Evolutionary conservation across 2,113 vertebrate genomes (phyloP).

Genomic region (Catharus fuscescens): DNA sequence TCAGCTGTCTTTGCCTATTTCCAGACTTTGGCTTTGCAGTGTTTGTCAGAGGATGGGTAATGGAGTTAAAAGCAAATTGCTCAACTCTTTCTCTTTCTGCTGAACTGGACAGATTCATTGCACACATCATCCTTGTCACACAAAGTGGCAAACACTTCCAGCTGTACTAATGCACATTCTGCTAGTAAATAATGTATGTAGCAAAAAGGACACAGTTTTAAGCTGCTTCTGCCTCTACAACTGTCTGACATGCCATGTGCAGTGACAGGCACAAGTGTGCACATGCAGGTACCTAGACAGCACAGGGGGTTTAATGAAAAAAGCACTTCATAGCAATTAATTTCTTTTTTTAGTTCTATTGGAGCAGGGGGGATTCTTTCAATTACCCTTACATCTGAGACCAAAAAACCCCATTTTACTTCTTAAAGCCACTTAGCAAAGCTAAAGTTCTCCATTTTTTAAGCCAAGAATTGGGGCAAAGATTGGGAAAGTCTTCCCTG

Average conservation of each 20-base stretch:
- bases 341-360: not conserved
- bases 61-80: not conserved
- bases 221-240: not conserved
- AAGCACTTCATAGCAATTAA: not conserved
- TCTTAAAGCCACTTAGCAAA: not conserved
- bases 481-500: not conserved
- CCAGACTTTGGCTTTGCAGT: not conserved
- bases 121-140: not conserved
- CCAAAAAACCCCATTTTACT: not conserved
- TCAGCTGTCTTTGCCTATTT: not conserved
- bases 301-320: not conserved
- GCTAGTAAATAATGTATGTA: not conserved
- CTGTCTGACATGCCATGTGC: fast-evolving
- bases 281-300: not conserved
- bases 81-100: not conserved
- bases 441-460: not conserved
- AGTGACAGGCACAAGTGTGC: fast-evolving
- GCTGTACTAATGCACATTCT: not conserved
- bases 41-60: not conserved
- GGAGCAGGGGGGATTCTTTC: not conserved
- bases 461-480: not conserved
- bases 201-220: not conserved
- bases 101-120: not conserved
- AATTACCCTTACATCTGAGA: not conserved
- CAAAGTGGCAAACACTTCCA: not conserved